Conservation (phyloP, 1,140 invertebrate species). For the Apis florea region DNA sequence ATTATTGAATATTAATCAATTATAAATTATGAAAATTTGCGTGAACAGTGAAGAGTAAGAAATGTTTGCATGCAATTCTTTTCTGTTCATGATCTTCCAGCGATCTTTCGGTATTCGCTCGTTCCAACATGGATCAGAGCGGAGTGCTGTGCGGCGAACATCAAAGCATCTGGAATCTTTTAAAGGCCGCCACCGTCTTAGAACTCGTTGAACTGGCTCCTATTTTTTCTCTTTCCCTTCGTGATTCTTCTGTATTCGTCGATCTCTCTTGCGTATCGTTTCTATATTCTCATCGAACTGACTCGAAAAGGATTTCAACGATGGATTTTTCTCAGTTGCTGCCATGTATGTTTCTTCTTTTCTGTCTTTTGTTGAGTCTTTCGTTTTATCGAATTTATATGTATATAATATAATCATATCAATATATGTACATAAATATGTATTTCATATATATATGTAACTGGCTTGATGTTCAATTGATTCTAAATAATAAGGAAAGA, state of each 20-base stretch:
- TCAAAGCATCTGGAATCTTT: slow-evolving; percentile 70
- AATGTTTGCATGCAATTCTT: slow-evolving; percentile 39
- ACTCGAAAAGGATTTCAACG: slow-evolving; percentile 1
- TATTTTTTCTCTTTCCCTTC: slow-evolving; percentile 23
- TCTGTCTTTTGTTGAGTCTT: neutral
- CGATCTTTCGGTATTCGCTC: neutral
- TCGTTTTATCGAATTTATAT: neutral
- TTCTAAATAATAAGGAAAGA: slow-evolving; percentile 41
- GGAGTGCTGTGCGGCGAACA: slow-evolving; percentile 68
- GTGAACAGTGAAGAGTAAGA: slow-evolving; percentile 22
- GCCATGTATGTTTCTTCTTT: slow-evolving; percentile 1
- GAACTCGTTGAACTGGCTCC: slow-evolving; percentile 24
- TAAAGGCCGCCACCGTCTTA: slow-evolving; percentile 57
- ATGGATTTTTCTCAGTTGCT: slow-evolving; percentile 11
- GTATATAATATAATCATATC: too few relatives aligned
- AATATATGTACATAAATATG: too few relatives aligned
- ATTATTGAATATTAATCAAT: neutral
- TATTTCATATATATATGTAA: slow-evolving; percentile 6
- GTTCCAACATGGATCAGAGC: slow-evolving; percentile 7
- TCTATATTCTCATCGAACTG: slow-evolving; percentile 28
- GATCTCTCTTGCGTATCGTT: slow-evolving; percentile 33
- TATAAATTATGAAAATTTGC: slow-evolving; percentile 4
- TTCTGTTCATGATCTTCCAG: slow-evolving; percentile 29
- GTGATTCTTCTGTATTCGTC: slow-evolving; percentile 6
- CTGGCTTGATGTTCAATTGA: slow-evolving; percentile 22